phyloP scores from a whole-genome alignment of 2,888 invertebrate genomes.

The Chalcosyrphus nemorum region DNA sequence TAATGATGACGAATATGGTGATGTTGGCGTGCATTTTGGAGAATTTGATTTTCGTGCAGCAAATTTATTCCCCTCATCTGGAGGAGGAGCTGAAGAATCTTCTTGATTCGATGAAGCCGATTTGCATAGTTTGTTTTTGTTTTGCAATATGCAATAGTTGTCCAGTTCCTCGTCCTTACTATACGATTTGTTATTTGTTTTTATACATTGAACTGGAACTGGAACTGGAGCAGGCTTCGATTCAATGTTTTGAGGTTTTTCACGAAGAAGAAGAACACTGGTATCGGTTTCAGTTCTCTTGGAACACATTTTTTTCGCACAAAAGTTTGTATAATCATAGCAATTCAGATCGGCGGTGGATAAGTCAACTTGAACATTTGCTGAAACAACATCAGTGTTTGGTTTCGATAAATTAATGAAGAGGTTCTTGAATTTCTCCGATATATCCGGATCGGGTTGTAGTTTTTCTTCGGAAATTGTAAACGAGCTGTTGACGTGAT shows the following conservation, averaged over 20 bases:
- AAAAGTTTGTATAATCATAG: constrained; percentile 34
- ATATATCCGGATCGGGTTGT: constrained; percentile 9
- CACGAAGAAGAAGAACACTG: background rate
- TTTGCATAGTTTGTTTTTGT: background rate
- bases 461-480: constrained; percentile 58
- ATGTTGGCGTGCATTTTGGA: constrained; percentile 41
- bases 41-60: constrained; percentile 34
- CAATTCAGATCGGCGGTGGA: constrained; percentile 24
- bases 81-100: background rate
- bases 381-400: background rate
- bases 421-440: constrained; percentile 40
- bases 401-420: constrained; percentile 11
- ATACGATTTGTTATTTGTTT: constrained; percentile 24
- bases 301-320: constrained; percentile 3
- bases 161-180: background rate
- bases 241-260: background rate
- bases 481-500: constrained; percentile 32
- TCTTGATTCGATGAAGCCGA: background rate
- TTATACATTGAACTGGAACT: constrained; percentile 10
- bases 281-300: constrained; percentile 6
- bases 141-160: background rate
- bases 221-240: constrained; percentile 28
- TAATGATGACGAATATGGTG: constrained; percentile 24
- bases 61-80: constrained; percentile 12
- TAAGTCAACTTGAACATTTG: constrained; percentile 10